Conservation (phyloP, 2,888 invertebrate genomes). For the Sarcophaga variegata region DNA sequence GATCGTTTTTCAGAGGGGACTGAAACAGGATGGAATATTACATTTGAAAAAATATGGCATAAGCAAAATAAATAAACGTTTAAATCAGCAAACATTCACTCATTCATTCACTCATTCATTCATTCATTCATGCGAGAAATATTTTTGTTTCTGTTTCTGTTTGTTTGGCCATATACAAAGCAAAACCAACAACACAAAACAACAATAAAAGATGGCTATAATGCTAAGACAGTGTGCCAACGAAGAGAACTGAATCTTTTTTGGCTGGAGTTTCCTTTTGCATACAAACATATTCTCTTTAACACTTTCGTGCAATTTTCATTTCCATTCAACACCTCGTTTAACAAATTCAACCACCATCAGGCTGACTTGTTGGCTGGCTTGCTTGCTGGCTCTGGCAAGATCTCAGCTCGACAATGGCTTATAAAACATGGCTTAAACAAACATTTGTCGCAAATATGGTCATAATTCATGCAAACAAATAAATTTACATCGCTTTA, state of each 20-base stretch:
- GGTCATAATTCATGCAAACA: slow-evolving; percentile 80
- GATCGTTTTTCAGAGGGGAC: slow-evolving; percentile 42
- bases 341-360: slow-evolving; percentile 46
- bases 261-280: not conserved
- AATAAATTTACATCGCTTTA: slow-evolving; percentile 75
- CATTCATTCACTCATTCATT: slow-evolving; percentile 46
- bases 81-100: slow-evolving; percentile 45
- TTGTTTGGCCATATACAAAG: not conserved
- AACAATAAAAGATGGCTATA: slow-evolving; percentile 48
- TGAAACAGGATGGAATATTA: slow-evolving; percentile 12
- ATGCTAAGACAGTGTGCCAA: slow-evolving; percentile 54
- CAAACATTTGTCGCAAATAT: slow-evolving; percentile 77
- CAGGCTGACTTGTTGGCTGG: slow-evolving; percentile 22
- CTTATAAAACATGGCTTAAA: slow-evolving; percentile 39
- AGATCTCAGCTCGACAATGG: not conserved
- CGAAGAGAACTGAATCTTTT: slow-evolving; percentile 23
- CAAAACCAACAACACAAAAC: not conserved
- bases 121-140: slow-evolving; percentile 39
- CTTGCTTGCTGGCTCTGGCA: slow-evolving; percentile 22
- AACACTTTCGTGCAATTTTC: slow-evolving; percentile 63
- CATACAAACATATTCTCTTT: slow-evolving; percentile 6
- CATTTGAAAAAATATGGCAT: slow-evolving; percentile 62
- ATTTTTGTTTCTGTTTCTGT: not conserved
- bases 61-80: slow-evolving; percentile 58
- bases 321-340: slow-evolving; percentile 60